A percentile compares a stretch with the other conserved stretches of the same genome.
These are phyloP conservation scores for Gortyna flavago DNA, from an alignment of 2,888 invertebrate genomes.

Conservation along the genomic window DNA sequence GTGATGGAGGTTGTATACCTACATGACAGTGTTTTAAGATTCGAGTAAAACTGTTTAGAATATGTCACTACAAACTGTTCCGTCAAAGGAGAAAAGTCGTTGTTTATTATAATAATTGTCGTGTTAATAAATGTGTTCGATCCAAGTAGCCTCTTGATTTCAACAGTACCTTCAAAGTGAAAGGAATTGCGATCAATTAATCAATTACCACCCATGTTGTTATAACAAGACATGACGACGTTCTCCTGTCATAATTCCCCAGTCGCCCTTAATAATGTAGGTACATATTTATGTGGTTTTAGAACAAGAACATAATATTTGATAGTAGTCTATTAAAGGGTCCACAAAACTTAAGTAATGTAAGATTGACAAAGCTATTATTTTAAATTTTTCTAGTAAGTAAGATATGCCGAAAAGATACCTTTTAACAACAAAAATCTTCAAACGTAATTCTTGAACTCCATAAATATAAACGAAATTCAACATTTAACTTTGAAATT, in stretches of 20 bases:
- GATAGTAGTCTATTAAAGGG: neutral
- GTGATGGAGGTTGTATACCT: too few species aligned
- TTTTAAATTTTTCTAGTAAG: neutral
- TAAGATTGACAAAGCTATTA: neutral
- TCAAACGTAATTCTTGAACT: neutral
- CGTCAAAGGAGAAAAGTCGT: too few species aligned
- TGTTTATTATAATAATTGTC: too few species aligned
- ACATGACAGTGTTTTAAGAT: too few species aligned
- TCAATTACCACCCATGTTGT: neutral
- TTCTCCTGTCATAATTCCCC: neutral
- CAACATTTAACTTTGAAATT: constrained; percentile 48
- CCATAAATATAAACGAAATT: constrained; percentile 16
- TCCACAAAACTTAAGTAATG: neutral
- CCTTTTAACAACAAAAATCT: neutral
- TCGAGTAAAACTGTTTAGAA: too few species aligned
- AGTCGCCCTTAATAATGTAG: neutral
- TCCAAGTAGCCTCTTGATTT: too few species aligned
- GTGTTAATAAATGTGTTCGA: too few species aligned
- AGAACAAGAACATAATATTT: neutral
- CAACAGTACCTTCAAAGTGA: too few species aligned
- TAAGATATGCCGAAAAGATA: constrained; percentile 5
- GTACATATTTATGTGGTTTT: neutral
- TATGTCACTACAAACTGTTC: too few species aligned
- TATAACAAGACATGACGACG: neutral
- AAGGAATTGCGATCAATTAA: neutral